phyloP scores from a whole-genome alignment of 2,797 vertebrate genomes.

The Sardinella longiceps region DNA sequence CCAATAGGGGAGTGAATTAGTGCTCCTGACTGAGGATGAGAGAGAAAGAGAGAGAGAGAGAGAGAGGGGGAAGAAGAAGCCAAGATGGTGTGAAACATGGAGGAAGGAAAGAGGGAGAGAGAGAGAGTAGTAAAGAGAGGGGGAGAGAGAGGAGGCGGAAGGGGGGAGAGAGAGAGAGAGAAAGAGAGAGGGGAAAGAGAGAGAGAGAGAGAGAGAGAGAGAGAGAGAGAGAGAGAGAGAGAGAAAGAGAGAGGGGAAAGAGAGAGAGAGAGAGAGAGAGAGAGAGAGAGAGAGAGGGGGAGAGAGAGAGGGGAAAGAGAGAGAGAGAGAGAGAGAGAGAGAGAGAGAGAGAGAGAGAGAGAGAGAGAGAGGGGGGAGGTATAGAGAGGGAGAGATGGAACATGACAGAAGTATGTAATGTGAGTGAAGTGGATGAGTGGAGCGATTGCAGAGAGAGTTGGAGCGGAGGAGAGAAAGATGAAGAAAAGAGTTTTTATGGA shows the following conservation, averaged over 20 bases:
- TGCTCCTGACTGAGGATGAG: conserved; percentile 33
- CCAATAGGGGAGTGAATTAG: conserved; percentile 47
- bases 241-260: too few species aligned
- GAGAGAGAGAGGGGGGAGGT: neutral
- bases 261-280: too few species aligned
- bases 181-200: neutral
- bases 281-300: neutral
- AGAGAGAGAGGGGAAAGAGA: neutral
- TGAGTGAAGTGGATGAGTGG: neutral
- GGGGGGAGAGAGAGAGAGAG: neutral
- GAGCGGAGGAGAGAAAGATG: neutral
- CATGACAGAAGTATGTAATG: neutral
- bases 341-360: neutral
- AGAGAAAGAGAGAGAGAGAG: conserved; percentile 25
- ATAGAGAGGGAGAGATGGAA: neutral
- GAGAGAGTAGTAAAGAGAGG: too few species aligned
- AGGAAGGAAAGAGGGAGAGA: too few species aligned
- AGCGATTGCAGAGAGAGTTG: neutral
- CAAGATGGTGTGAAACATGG: too few species aligned
- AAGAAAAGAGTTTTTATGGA: neutral
- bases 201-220: too few species aligned
- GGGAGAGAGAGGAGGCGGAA: neutral
- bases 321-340: neutral
- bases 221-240: too few species aligned
- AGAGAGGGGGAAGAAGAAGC: too few species aligned